Conservation (phyloP, 2,113 vertebrate genomes). For the Jaculus jaculus region DNA sequence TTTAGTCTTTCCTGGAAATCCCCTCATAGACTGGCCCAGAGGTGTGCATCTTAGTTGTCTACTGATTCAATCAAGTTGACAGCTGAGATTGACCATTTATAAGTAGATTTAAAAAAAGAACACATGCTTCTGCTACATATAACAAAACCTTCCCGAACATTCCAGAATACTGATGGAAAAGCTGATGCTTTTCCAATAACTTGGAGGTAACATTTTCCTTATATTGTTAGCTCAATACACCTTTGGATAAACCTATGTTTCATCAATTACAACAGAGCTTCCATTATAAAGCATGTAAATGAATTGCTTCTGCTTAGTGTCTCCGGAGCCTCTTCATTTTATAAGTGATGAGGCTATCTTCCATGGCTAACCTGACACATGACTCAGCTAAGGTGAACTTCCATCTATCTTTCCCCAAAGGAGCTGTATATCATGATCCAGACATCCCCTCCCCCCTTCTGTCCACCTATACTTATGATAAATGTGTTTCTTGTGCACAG, state of each 20-base stretch:
- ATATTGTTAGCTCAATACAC: neutral
- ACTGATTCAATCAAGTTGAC: no score
- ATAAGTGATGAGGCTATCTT: neutral
- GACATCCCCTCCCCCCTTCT: neutral
- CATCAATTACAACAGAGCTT: neutral
- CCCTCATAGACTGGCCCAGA: no score
- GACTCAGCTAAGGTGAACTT: neutral
- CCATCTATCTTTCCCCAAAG: no score
- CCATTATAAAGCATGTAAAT: neutral
- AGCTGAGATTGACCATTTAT: no score
- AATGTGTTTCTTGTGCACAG: neutral
- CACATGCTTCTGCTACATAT: neutral
- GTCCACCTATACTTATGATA: neutral
- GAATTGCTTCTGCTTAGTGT: neutral
- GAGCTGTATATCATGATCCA: neutral
- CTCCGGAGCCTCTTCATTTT: neutral
- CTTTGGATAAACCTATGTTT: neutral
- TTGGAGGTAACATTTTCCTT: neutral
- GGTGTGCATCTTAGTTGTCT: no score
- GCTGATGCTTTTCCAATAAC: neutral
- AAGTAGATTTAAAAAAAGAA: neutral
- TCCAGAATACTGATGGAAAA: neutral
- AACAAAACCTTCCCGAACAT: neutral
- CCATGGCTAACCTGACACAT: fast-evolving
- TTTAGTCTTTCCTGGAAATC: no score